Conservation (phyloP, 1,140 invertebrate species). For the Yoshiicerus persimilis region DNA sequence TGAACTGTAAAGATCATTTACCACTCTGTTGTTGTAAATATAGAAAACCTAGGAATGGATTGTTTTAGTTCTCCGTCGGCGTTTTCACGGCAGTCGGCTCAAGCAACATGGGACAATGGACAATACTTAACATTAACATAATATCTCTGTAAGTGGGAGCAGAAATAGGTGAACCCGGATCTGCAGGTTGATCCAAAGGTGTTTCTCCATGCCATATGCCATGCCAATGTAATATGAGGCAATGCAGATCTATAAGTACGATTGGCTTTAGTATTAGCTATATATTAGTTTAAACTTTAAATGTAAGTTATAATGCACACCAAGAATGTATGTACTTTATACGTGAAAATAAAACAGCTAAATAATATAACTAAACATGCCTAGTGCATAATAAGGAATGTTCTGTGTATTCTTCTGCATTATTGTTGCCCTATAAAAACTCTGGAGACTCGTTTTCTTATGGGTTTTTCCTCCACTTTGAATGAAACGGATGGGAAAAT, state of each 20-base stretch:
- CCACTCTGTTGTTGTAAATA: background rate
- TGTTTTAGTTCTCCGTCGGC: background rate
- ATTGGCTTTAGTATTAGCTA: no score
- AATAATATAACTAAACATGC: background rate
- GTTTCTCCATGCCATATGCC: background rate
- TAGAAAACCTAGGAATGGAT: background rate
- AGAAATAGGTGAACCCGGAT: slow-evolving; percentile 18
- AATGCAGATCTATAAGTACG: background rate
- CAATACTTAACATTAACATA: slow-evolving; percentile 18
- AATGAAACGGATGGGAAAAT: slow-evolving; percentile 22
- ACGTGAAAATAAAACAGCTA: background rate
- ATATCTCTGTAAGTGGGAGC: slow-evolving; percentile 19
- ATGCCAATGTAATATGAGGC: background rate
- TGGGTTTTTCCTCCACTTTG: slow-evolving; percentile 14
- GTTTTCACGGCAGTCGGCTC: background rate
- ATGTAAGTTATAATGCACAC: background rate
- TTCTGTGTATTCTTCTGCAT: background rate
- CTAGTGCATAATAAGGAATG: background rate
- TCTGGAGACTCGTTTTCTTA: slow-evolving; percentile 16
- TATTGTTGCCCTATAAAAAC: slow-evolving; percentile 18
- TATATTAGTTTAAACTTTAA: background rate
- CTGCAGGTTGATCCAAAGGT: background rate
- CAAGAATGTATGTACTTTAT: background rate
- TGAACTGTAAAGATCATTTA: background rate
- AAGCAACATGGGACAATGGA: background rate